Base-by-base conservation (phyloP, 2,888 invertebrate genomes). In the Megastigmus dorsalis region DNA sequence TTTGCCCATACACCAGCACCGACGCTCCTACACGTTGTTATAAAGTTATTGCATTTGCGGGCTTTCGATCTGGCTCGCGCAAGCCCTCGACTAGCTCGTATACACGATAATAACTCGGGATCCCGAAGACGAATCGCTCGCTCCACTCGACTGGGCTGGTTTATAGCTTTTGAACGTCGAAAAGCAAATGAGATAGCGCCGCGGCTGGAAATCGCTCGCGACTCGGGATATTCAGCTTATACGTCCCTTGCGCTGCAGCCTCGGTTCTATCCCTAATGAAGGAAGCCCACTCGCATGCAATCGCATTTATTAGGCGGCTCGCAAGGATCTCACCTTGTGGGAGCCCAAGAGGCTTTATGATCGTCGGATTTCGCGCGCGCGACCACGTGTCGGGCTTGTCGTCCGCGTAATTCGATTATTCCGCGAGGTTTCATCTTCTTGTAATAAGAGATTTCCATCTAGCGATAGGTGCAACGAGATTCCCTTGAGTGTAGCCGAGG, bases 271-370 rank as follows among this genome's bases (percentile, higher is more conserved):
- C 50, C 23, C 26, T 57, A 68, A 68, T 43, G 52, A 70, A 52
- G 52, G 52, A 41, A 54, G 70, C 62, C n/a, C 45, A n/a, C n/a
- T n/a, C n/a, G n/a, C 70, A 62, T 70, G 70, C 62, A 43, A 70
- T 70, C 60, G 62, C 33, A 36, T 70, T 54, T 54, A 62, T 70
- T 38, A 54, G 23, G 28, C 38, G 38, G 2, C 15, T 50, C 43
- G 52, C 28, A 13, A 13, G 18, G n/a, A n/a, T n/a, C n/a, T n/a
- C n/a, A n/a, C n/a, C n/a, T n/a, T 36, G n/a, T 15, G 5, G 9
- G 36, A n/a, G n/a, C n/a, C 55, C 15, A 7, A 33, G 33, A 33
- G 38, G 23, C 38, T 36, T 30, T 54, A 54, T 54, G n/a, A n/a
- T n/a, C n/a, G n/a, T n/a, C n/a, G n/a, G n/a, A n/a, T n/a, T n/a